Evolutionary conservation across 2,113 vertebrate genomes (phyloP), one percentile per base, ranked within the genome.

Genomic region (Talpa occidentalis): DNA sequence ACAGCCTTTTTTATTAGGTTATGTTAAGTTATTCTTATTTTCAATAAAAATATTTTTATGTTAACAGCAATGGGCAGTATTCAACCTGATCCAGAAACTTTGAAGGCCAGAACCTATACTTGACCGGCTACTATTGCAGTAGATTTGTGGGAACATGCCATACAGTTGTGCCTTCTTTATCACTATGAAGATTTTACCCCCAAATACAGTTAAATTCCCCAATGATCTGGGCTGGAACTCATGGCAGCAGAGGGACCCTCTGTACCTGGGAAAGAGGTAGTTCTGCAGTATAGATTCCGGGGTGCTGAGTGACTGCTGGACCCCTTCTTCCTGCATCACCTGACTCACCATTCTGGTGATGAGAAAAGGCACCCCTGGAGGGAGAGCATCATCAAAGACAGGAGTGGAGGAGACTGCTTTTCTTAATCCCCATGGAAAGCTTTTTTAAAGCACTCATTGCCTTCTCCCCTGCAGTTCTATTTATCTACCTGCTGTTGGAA

Each of bases 221-320:
- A 52, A 28, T 11, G 15, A 49, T 21, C 56, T 59, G 73, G n/a
- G 16, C 32, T 21, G 54, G 59, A 66, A 24, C 49, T 88, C 15
- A 0, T 15, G n/a, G n/a, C 21, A 30, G 12, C 35, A 66, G 42
- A 83, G 44, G 78, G 28, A 0, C 32, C 32, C 66, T 24, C 21
- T 37, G n/a, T 6, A 9, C 52, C 10, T 72, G 59, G 17, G n/a
- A 37, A 56, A 10, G n/a, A 19, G 15, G 44, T 49, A 10, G 26
- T 24, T 47, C 47, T 80, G 16, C 21, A 35, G 16, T 21, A 21
- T 52, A 16, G 1, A 28, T 26, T 30, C 14, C 0, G 4, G 40
- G 21, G 40, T 26, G 11, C 32, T 19, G 28, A 28, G n/a, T 0
- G 0, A 70, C n/a, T 69, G 32, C 64, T 42, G 3, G 0, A 0